Base-by-base conservation (phyloP, 2,888 invertebrate genomes). In the Congeria kusceri region DNA sequence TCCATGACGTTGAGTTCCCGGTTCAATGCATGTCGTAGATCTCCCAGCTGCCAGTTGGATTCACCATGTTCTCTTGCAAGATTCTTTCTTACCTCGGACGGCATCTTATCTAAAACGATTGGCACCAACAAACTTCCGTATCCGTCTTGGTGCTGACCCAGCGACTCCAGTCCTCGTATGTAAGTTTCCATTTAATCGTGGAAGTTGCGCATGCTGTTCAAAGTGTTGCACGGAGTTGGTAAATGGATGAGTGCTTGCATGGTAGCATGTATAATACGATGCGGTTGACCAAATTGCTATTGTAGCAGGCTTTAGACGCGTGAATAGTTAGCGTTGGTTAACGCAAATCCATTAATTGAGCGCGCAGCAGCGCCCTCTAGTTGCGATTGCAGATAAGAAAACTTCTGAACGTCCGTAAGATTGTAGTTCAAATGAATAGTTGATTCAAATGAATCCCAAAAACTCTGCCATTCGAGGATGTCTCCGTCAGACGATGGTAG, bases 401-500 rank as follows among this genome's bases (percentile, higher is more conserved):
- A 75, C 59, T 64, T 57, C 27, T 68, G 63, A 18, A 75, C 75
- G 25, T 63, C 64, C 18, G 64, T 57, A 9, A 63, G 59, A 29
- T 32, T 64, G n/a, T 4, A 5, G 27, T 75, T 69, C 11, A 29
- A 39, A 29, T 75, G 64, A 20, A 75, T 49, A n/a, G 69, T 39
- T 25, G 75, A 69, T 39, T 69, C 69, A 44, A 53, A 76, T 7
- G 64, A 70, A 57, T 76, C 76, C 69, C 76, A 76, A 53, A 70
- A 75, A 3, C 62, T 59, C 29, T 69, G 64, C 68, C 69, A 75
- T 25, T 44, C 13, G 7, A 46, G n/a, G 4, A 69, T 39, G 25
- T 75, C 59, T 25, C 66, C 66, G 32, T 32, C 25, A 32, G 56
- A 66, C 20, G n/a, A 25, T 0, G 59, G 47, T 23, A 66, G 18